phyloP scores from a whole-genome alignment of 2,113 vertebrate genomes.

The Callorhinus ursinus region DNA sequence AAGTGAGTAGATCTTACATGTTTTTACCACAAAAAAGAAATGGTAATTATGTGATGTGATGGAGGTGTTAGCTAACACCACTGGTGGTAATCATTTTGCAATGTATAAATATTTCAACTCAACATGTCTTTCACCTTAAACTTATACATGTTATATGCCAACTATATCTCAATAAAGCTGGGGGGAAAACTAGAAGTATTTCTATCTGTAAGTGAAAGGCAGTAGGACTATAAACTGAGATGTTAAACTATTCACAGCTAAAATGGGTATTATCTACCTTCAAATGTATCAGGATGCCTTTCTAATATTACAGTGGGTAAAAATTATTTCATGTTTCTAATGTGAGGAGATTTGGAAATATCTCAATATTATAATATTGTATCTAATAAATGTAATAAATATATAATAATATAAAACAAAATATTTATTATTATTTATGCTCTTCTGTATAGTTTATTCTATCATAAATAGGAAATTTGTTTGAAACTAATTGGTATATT shows the following conservation, averaged over 20 bases:
- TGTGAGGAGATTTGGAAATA: background rate
- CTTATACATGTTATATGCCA: background rate
- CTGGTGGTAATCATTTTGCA: background rate
- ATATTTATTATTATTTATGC: background rate
- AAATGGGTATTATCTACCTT: background rate
- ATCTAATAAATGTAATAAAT: background rate
- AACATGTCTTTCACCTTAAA: background rate
- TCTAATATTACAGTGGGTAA: background rate
- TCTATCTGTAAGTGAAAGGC: background rate
- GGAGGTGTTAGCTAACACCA: background rate
- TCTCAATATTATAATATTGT: background rate
- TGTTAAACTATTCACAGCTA: background rate
- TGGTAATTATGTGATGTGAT: background rate
- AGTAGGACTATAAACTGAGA: background rate
- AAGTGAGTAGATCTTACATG: background rate
- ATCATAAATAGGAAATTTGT: background rate
- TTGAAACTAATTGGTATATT: background rate
- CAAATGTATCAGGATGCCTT: background rate
- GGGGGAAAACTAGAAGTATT: background rate
- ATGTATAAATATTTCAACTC: background rate
- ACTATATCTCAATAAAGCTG: background rate
- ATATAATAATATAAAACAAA: background rate
- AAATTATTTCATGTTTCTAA: constrained; percentile 40
- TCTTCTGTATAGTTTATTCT: background rate
- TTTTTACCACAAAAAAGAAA: background rate